These are phyloP conservation scores for Candidula unifasciata DNA, from an alignment of 2,888 invertebrate species.

Conservation along the genomic window DNA sequence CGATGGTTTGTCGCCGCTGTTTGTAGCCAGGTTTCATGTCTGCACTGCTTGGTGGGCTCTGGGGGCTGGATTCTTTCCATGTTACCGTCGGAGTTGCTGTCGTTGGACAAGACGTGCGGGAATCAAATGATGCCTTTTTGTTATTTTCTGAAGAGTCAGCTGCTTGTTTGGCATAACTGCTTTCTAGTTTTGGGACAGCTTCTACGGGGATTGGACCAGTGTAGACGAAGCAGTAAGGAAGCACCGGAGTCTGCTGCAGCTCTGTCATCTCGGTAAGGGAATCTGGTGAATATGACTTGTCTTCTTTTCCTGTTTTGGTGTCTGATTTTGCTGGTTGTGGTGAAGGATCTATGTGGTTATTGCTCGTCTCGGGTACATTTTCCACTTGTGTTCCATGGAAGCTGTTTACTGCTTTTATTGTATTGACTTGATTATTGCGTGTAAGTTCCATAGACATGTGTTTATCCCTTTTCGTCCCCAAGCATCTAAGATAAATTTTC, in stretches of 20 bases:
- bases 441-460: too few species aligned
- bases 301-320: not conserved
- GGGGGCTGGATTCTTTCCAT: constrained; percentile 24
- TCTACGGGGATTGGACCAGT: constrained; percentile 19
- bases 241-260: constrained; percentile 14
- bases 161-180: not conserved
- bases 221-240: constrained; percentile 39
- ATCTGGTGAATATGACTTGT: constrained; percentile 12
- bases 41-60: constrained; percentile 15
- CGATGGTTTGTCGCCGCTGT: constrained; percentile 23
- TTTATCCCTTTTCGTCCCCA: not conserved
- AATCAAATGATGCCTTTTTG: not conserved
- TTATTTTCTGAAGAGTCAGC: not conserved
- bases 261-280: constrained; percentile 31
- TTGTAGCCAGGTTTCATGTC: constrained; percentile 1
- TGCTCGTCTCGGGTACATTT: not conserved
- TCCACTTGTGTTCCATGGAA: not conserved
- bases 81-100: not conserved
- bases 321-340: not conserved
- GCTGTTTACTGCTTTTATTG: not conserved
- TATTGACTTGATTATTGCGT: not conserved
- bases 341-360: not conserved
- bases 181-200: not conserved
- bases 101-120: not conserved
- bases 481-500: not conserved